Percentiles rank a stretch among this genome's conserved stretches.
These are phyloP conservation scores for Torymus auratus DNA, from an alignment of 2,888 invertebrate species.

Conservation along the genomic window DNA sequence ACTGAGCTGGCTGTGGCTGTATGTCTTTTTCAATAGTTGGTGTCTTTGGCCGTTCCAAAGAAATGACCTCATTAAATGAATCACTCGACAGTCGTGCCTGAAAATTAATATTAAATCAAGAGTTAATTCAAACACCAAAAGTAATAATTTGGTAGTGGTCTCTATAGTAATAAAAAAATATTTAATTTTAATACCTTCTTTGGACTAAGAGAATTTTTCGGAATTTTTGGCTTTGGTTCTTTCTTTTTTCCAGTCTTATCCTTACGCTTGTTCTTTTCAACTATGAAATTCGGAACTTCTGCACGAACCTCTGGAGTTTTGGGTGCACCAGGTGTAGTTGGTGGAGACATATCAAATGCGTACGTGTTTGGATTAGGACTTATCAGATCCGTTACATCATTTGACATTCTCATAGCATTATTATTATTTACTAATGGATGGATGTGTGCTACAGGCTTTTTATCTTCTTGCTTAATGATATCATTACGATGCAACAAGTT, in stretches of 20 bases:
- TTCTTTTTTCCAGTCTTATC: conserved; percentile 80
- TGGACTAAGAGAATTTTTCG: conserved; percentile 69
- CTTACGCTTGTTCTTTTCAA: conserved; percentile 77
- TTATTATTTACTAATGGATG: conserved; percentile 66
- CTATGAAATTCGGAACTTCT: conserved; percentile 78
- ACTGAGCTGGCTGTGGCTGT: too few relatives aligned
- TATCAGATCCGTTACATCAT: conserved; percentile 66
- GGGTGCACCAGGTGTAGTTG: conserved; percentile 79
- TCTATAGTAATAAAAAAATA: too few relatives aligned
- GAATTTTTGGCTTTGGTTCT: conserved; percentile 74
- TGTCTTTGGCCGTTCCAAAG: conserved; percentile 74
- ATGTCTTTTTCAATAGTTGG: conserved; percentile 49
- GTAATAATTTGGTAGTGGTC: too few relatives aligned
- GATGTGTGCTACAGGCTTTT: conserved; percentile 72
- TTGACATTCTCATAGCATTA: conserved; percentile 61
- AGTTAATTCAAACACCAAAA: too few relatives aligned
- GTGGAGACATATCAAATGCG: conserved; percentile 77
- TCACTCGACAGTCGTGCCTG: conserved; percentile 68
- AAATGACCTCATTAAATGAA: conserved; percentile 62
- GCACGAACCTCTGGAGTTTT: conserved; percentile 79
- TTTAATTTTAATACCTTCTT: conserved; percentile 68
- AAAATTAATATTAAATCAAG: background rate
- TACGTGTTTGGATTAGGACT: conserved; percentile 74
- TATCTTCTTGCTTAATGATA: conserved; percentile 68
- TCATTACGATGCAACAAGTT: conserved; percentile 69